Conservation (phyloP, 2,888 invertebrate genomes). For the Diarsia dahlii region DNA sequence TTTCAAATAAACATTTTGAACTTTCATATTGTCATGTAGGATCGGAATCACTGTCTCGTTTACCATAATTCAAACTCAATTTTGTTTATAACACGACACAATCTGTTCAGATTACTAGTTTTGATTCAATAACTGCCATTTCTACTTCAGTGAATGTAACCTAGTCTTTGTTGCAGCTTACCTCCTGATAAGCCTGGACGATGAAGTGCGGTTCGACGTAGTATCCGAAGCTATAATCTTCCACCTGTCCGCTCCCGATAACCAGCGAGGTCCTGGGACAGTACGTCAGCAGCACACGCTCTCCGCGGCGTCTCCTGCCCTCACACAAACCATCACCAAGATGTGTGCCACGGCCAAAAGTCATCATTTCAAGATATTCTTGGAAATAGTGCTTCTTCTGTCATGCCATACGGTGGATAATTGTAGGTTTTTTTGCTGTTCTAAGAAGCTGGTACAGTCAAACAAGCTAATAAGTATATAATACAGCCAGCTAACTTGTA, state of each 20-base stretch:
- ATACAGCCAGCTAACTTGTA: too few species aligned
- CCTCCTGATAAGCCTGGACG: slow-evolving; percentile 77
- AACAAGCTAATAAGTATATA: too few species aligned
- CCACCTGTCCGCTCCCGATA: slow-evolving; percentile 78
- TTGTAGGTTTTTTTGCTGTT: slow-evolving; percentile 71
- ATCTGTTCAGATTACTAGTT: background rate
- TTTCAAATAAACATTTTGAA: background rate
- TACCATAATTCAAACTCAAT: background rate
- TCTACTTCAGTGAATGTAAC: background rate
- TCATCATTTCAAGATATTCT: slow-evolving; percentile 76
- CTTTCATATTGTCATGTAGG: background rate
- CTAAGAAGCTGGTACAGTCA: background rate
- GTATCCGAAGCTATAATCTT: slow-evolving; percentile 76
- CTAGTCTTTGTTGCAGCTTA: slow-evolving; percentile 73
- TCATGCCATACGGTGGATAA: slow-evolving; percentile 76
- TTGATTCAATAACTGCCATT: background rate
- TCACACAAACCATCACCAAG: slow-evolving; percentile 72
- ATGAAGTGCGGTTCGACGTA: slow-evolving; percentile 76
- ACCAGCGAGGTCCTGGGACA: slow-evolving; percentile 60
- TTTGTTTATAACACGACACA: background rate
- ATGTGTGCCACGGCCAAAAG: slow-evolving; percentile 78
- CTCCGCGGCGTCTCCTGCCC: slow-evolving; percentile 72
- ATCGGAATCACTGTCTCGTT: background rate
- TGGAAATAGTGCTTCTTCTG: slow-evolving; percentile 77
- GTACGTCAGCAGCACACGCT: slow-evolving; percentile 67